Conservation (phyloP, 2,113 vertebrate species). For the Miniopterus natalensis region DNA sequence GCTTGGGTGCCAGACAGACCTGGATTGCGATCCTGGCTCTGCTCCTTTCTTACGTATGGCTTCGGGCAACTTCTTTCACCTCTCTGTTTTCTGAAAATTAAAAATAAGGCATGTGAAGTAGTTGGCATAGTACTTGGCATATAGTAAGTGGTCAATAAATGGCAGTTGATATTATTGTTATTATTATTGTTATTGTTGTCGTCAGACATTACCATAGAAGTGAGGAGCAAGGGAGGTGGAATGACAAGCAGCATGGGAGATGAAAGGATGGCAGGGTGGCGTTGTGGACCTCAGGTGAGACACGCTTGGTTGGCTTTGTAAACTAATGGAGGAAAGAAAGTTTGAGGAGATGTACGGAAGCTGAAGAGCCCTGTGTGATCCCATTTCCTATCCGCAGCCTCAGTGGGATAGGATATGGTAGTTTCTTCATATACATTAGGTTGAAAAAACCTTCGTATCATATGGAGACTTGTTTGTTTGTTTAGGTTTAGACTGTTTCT, state of each 20-base stretch:
- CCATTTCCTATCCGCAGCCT: neutral
- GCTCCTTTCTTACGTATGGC: neutral
- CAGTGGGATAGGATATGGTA: neutral
- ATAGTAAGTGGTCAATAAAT: neutral
- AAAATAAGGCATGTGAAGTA: neutral
- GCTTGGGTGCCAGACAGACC: neutral
- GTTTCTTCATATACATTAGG: neutral
- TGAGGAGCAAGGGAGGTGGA: neutral
- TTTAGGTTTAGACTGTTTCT: conserved; percentile 14
- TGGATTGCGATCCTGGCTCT: neutral
- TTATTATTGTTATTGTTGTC: too few species aligned
- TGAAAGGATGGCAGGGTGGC: neutral
- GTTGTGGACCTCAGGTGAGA: neutral
- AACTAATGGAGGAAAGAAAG: neutral
- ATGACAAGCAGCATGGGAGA: neutral
- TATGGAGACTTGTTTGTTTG: neutral
- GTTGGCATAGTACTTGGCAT: neutral
- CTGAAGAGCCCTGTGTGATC: neutral
- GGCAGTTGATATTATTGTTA: neutral
- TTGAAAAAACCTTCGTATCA: neutral
- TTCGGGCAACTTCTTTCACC: neutral
- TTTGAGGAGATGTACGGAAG: neutral
- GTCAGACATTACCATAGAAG: neutral
- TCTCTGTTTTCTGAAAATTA: neutral
- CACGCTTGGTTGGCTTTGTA: neutral